Base-by-base conservation (phyloP, 2,113 vertebrate species). In the Cynoglossus semilaevis region DNA sequence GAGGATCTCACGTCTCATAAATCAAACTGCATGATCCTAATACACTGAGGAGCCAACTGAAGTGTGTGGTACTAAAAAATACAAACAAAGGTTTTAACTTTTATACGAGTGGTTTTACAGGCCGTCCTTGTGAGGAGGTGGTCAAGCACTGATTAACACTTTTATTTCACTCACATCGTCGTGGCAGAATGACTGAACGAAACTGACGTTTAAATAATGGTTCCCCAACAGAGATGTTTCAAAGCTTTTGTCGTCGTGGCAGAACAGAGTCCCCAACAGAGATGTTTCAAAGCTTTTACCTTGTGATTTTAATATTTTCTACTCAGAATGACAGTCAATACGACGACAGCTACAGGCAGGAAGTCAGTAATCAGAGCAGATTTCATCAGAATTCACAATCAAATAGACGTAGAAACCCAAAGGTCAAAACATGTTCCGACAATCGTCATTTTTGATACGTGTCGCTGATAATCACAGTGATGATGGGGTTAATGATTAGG, bases 61-160 rank as follows among this genome's bases (percentile, higher is more conserved):
- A 55, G 74, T 52, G 72, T 65, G 52, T 63, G 17, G 68, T 53
- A 66, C 67, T 72, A 65, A 74, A 65, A 54, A 53, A n/a, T n/a
- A n/a, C n/a, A n/a, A n/a, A n/a, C n/a, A n/a, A 70, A 40, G 60
- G 67, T 71, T 70, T 62, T 9, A 73, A 67, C 52, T 82, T 86
- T 81, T 77, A 71, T 78, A 82, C 65, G 34, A 60, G 47, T 58
- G 66, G 47, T 82, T 87, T 84, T 88, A 64, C 81, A 81, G 58
- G 54, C 36, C 57, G 35, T 37, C 10, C 17, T 42, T 77, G 50
- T 61, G 54, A 58, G 36, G 44, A 53, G 49, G 54, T 54, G 58
- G 47, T 35, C 53, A 46, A 60, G 35, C 41, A 48, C 36, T 60
- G 51, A 67, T 47, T 72, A 56, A 68, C 37, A 55, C 63, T 74